phyloP scores from a whole-genome alignment of 2,113 vertebrate genomes.

The Pomatostomus ruficeps region DNA sequence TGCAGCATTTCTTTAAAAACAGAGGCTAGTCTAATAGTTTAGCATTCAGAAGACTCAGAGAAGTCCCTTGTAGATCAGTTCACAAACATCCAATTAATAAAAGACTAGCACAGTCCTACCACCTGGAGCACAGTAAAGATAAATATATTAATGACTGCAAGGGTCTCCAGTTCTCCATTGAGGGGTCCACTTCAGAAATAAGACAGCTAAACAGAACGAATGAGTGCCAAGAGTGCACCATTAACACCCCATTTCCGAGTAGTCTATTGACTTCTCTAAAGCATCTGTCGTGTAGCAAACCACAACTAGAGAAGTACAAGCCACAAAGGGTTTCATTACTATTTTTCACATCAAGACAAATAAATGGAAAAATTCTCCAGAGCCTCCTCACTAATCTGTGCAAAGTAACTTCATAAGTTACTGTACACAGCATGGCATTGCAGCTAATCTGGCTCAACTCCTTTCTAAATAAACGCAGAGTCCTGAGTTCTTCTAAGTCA shows the following conservation, averaged over 20 bases:
- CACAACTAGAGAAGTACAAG: neutral
- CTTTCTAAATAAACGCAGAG: neutral
- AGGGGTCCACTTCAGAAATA: neutral
- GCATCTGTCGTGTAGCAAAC: neutral
- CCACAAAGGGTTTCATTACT: neutral
- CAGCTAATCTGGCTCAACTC: neutral
- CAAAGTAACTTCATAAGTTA: neutral
- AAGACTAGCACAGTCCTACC: neutral
- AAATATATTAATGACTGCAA: neutral
- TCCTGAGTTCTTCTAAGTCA: neutral
- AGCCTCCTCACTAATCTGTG: neutral
- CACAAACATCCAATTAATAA: neutral
- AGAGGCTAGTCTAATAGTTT: neutral
- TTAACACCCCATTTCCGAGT: neutral
- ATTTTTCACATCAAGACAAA: neutral
- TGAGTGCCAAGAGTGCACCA: neutral
- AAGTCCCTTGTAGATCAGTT: neutral
- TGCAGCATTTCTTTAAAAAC: neutral
- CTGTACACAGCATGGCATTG: neutral
- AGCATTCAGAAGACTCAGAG: neutral
- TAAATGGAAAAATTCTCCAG: neutral
- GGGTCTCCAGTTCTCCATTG: neutral
- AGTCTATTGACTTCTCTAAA: neutral
- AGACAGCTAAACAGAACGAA: neutral
- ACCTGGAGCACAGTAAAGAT: neutral